A percentile compares a stretch with the other conserved stretches of the same genome.
Evolutionary conservation across 2,113 vertebrate species (phyloP).

Genomic region (Coptodon rendalli): DNA sequence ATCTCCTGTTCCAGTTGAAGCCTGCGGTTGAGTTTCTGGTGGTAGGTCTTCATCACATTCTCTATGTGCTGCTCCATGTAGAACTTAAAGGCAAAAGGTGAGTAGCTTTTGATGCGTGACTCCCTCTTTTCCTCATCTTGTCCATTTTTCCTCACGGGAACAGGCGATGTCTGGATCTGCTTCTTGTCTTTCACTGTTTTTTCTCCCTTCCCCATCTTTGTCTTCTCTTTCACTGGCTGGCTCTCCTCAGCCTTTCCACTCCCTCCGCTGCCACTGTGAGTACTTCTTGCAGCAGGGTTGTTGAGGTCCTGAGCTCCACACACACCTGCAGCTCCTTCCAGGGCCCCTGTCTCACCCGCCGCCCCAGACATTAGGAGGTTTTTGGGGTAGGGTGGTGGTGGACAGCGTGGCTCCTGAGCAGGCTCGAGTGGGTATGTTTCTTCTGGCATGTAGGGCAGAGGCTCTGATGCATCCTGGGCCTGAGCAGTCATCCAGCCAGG

Average conservation of each 20-base stretch:
- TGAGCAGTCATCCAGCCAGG: conserved; percentile 86
- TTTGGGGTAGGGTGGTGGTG: conserved; percentile 91
- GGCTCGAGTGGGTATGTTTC: conserved; percentile 76
- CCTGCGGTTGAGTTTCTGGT: conserved; percentile 93
- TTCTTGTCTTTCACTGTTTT: conserved; percentile 89
- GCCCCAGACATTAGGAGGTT: conserved; percentile 77
- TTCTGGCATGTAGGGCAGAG: conserved; percentile 74
- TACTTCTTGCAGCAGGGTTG: background rate
- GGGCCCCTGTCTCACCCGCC: conserved; percentile 66
- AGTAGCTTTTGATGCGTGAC: conserved; percentile 97
- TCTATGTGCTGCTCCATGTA: conserved; percentile 99
- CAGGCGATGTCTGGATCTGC: conserved; percentile 94
- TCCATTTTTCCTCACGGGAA: conserved; percentile 86
- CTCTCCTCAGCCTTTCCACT: conserved; percentile 54
- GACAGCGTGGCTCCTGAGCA: conserved; percentile 82
- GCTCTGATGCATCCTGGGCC: conserved; percentile 71
- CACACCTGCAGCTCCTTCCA: conserved; percentile 63
- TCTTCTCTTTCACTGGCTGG: conserved; percentile 75
- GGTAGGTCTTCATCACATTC: conserved; percentile 96
- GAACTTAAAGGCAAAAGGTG: conserved; percentile 96
- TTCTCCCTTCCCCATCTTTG: conserved; percentile 78
- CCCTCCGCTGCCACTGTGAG: conserved; percentile 43
- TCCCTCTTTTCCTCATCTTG: conserved; percentile 94
- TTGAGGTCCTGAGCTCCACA: conserved; percentile 50
- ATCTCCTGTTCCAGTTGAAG: conserved; percentile 96